A percentile compares a stretch with the other conserved stretches of the same genome.
phyloP scores from a whole-genome alignment of 2,113 vertebrate genomes.

The Callocephalon fimbriatum region DNA sequence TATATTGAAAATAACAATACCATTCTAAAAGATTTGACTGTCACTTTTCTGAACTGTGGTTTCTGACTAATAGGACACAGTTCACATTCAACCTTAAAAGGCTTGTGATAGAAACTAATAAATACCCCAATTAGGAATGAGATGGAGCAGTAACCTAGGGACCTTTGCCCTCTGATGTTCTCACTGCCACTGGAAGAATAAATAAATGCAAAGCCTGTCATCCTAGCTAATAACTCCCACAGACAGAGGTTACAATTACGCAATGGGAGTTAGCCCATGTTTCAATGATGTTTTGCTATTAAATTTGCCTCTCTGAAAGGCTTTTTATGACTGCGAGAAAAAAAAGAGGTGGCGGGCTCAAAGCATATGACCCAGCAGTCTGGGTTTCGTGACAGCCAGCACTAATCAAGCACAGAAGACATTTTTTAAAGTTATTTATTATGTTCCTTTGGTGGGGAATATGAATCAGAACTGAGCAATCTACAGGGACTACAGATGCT shows the following conservation, averaged over 20 bases:
- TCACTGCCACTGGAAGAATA: slow-evolving; percentile 8
- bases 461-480: neutral
- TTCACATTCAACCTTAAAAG: neutral
- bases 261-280: slow-evolving; percentile 20
- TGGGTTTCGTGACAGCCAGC: neutral
- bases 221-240: neutral
- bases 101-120: neutral
- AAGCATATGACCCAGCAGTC: neutral
- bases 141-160: neutral
- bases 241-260: slow-evolving; percentile 23
- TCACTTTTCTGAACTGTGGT: neutral
- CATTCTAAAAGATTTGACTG: neutral
- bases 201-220: neutral
- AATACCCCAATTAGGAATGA: neutral
- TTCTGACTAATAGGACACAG: slow-evolving; percentile 5
- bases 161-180: neutral
- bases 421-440: neutral
- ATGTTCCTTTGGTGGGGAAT: neutral
- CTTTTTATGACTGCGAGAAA: slow-evolving; percentile 1
- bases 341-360: neutral
- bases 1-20: slow-evolving; percentile 10
- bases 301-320: slow-evolving; percentile 36
- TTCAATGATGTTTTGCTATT: slow-evolving; percentile 38
- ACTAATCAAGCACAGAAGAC: neutral
- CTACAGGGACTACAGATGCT: neutral